Evolutionary conservation across 2,797 vertebrate genomes (phyloP), one percentile per base, ranked within the genome.

Genomic region (Macrochelys suwanniensis): DNA sequence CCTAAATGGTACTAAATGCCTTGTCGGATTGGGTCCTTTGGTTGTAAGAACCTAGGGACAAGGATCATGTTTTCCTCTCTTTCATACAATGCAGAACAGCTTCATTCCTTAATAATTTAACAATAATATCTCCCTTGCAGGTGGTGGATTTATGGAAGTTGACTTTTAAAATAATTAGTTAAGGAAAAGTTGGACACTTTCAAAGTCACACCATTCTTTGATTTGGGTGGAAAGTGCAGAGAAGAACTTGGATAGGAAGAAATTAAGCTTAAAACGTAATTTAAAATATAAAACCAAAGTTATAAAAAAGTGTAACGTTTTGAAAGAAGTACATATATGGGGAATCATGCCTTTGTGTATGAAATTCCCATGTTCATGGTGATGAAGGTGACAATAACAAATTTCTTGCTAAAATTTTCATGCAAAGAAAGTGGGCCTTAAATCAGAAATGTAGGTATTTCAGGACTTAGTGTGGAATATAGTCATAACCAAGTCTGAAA

Each of bases 101-200:
- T 95, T 93, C 85, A 92, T 33, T 13, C 68, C 16, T 93, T 89
- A 80, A 49, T 94, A 83, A 71, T 76, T 50, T 82, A 94, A 92
- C 71, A 88, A 28, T 77, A 86, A 57, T 61, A 19, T 5, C 87
- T 92, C 53, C 28, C 93, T 93, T 92, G 85, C 94, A 94, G 80
- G 77, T 85, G 85, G 79, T 79, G 16, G 50, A 93, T 89, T 86
- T 96, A 31, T 83, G n/a, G 19, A 94, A 85, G 77, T 1, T 83
- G 37, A n/a, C 37, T 16, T 90, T 94, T 90, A 90, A 93, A 96
- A 74, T 7, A 82, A 28, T 71, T 82, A 54, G 81, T 90, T 74
- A 78, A 71, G 51, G 5, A 90, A 71, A 92, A 94, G 6, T 3
- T 77, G 7, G 19, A 83, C 25, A 19, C 50, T 47, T 90, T 96